Conservation (phyloP, 2,113 vertebrate genomes). For the Steatornis caripensis region DNA sequence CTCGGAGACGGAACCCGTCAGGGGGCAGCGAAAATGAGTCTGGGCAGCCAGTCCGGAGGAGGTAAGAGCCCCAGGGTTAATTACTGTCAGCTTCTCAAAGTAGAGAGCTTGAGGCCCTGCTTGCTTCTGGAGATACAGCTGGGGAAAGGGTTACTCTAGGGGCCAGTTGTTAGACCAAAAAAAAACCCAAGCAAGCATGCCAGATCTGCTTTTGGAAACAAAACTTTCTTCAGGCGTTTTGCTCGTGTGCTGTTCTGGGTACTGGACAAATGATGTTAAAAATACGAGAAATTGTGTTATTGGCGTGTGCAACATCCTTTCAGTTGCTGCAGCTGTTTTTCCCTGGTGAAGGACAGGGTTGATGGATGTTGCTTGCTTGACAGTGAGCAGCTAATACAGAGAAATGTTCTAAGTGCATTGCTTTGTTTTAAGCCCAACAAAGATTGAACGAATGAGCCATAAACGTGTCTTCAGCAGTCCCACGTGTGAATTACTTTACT, state of each 20-base stretch:
- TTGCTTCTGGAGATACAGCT: background rate
- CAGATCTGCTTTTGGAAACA: background rate
- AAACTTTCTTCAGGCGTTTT: background rate
- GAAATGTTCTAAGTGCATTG: background rate
- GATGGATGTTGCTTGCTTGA: background rate
- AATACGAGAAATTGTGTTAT: background rate
- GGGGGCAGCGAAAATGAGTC: conserved; percentile 83
- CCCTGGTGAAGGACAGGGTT: background rate
- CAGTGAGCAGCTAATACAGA: background rate
- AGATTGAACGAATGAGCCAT: background rate
- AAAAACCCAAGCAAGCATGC: background rate
- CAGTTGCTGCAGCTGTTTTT: background rate
- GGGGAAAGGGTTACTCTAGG: background rate
- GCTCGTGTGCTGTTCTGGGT: background rate
- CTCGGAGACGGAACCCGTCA: conserved; percentile 75
- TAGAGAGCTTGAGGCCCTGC: background rate
- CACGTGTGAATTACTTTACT: background rate
- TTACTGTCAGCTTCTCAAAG: background rate
- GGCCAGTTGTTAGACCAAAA: background rate
- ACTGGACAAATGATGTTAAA: background rate
- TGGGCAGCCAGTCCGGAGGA: conserved; percentile 71
- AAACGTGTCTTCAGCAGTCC: background rate
- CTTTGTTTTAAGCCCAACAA: background rate
- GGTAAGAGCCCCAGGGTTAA: conserved; percentile 59
- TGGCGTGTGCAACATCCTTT: background rate